These are phyloP conservation scores for Drosophila paranaensis DNA, from an alignment of 2,888 invertebrate genomes.

Conservation along the genomic window DNA sequence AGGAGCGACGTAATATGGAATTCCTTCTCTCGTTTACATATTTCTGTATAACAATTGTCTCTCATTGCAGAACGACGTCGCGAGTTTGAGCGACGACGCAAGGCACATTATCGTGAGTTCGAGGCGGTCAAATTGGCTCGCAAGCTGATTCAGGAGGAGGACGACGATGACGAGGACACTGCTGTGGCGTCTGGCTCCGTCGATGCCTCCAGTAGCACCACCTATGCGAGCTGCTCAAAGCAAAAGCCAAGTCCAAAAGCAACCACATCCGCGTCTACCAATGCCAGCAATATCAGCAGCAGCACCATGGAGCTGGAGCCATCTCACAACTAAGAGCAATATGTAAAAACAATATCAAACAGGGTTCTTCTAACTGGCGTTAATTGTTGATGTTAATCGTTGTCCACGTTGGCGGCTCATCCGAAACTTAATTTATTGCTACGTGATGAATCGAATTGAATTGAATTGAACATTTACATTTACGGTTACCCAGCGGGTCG, in stretches of 20 bases:
- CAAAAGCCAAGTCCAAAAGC: slow-evolving; percentile 47
- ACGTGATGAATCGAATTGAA: slow-evolving; percentile 44
- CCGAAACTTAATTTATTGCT: slow-evolving; percentile 40
- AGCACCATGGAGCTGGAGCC: slow-evolving; percentile 56
- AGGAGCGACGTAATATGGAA: slow-evolving; percentile 85
- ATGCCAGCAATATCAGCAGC: slow-evolving; percentile 41
- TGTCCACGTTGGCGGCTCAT: slow-evolving; percentile 46
- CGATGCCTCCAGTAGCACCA: slow-evolving; percentile 49
- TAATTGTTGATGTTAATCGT: slow-evolving; percentile 61
- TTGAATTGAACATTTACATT: slow-evolving; percentile 41
- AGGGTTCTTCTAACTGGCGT: slow-evolving; percentile 37
- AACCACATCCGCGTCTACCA: slow-evolving; percentile 57
- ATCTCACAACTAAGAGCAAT: slow-evolving; percentile 49
- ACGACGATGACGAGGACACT: slow-evolving; percentile 88
- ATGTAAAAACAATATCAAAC: slow-evolving; percentile 36
- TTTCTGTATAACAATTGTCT: neutral
- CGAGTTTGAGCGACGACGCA: slow-evolving; percentile 96
- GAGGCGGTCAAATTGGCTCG: slow-evolving; percentile 96
- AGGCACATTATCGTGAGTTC: slow-evolving; percentile 99
- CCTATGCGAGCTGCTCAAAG: slow-evolving; percentile 57
- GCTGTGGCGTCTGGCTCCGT: slow-evolving; percentile 50
- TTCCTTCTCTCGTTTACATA: neutral
- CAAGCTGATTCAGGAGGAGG: slow-evolving; percentile 95
- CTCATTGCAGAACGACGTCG: slow-evolving; percentile 87
- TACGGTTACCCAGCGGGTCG: slow-evolving; percentile 44